A percentile compares a stretch with the other conserved stretches of the same genome.
Conservation (phyloP, 2,888 invertebrate species). For the Synanthedon tipuliformis region DNA sequence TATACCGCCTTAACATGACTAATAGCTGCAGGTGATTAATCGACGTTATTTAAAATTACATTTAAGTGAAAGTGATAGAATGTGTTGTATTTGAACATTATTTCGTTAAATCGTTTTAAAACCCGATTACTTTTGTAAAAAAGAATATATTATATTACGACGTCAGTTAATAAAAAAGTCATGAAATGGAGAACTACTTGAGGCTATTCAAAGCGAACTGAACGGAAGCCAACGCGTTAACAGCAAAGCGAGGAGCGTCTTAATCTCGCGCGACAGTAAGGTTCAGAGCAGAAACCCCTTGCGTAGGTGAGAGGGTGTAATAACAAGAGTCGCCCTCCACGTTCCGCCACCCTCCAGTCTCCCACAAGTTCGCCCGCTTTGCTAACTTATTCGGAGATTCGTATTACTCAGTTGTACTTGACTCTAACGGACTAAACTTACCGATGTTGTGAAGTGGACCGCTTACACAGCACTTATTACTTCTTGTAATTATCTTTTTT, state of each 20-base stretch:
- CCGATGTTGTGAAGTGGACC: slow-evolving; percentile 34
- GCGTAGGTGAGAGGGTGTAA: slow-evolving; percentile 67
- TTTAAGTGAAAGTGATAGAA: no score
- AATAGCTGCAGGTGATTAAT: no score
- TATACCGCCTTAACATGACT: neutral
- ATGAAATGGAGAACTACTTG: slow-evolving; percentile 26
- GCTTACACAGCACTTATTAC: slow-evolving; percentile 18
- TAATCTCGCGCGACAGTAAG: slow-evolving; percentile 60
- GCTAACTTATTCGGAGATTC: slow-evolving; percentile 57
- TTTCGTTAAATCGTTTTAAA: no score
- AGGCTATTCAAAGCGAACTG: slow-evolving; percentile 38
- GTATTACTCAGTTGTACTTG: slow-evolving; percentile 52
- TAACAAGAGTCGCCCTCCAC: slow-evolving; percentile 51
- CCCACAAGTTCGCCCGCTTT: slow-evolving; percentile 40
- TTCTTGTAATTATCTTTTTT: no score
- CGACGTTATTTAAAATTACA: no score
- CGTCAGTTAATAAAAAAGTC: no score
- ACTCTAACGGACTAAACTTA: slow-evolving; percentile 48
- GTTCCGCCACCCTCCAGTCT: slow-evolving; percentile 34
- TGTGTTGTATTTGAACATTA: no score
- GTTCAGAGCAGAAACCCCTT: slow-evolving; percentile 51
- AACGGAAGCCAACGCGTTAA: slow-evolving; percentile 49
- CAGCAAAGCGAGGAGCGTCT: slow-evolving; percentile 55
- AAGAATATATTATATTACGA: no score
- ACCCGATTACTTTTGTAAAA: no score